Percentiles rank a stretch among this genome's conserved stretches.
These are phyloP conservation scores for Potorous gilbertii DNA, from an alignment of 2,797 vertebrate species.

Conservation along the genomic window DNA sequence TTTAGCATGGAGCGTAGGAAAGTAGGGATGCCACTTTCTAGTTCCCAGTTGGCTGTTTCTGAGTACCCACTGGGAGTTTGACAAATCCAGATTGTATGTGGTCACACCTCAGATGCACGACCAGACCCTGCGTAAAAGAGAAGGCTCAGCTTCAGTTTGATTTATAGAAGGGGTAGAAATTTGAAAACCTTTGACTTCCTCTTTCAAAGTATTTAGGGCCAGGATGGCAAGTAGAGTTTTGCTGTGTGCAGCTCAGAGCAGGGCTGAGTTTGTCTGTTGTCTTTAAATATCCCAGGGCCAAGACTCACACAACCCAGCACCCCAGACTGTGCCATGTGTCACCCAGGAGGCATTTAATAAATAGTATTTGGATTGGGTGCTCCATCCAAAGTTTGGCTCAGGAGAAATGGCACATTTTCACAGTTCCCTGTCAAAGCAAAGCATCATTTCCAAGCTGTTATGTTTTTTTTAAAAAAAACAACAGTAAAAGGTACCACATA, in stretches of 20 bases:
- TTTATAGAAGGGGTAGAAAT: not conserved
- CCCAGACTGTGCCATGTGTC: not conserved
- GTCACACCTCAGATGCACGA: not conserved
- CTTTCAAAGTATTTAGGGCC: not conserved
- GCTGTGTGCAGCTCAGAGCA: not conserved
- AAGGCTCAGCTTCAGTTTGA: not conserved
- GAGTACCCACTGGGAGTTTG: fast-evolving
- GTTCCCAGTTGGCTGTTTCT: not conserved
- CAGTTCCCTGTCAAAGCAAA: conserved; percentile 75
- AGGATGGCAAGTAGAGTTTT: fast-evolving
- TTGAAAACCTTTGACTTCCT: not conserved
- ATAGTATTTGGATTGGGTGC: conserved; percentile 69
- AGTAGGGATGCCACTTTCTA: not conserved
- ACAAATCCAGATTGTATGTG: not conserved
- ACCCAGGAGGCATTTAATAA: conserved; percentile 45
- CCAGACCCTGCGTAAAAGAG: not conserved
- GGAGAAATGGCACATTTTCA: conserved; percentile 78
- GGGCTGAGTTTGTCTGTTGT: not conserved
- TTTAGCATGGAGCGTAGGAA: not conserved
- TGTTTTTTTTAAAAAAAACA: conserved; percentile 25
- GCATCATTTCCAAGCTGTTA: conserved; percentile 62
- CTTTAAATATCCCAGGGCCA: conserved; percentile 7
- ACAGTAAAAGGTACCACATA: conserved; percentile 29
- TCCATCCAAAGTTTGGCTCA: conserved; percentile 51
- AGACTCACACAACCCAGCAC: not conserved